Percentiles rank a stretch among this genome's conserved stretches.
These are phyloP conservation scores for Leptobrachium leishanense DNA, from an alignment of 2,113 vertebrate genomes.

Conservation along the genomic window DNA sequence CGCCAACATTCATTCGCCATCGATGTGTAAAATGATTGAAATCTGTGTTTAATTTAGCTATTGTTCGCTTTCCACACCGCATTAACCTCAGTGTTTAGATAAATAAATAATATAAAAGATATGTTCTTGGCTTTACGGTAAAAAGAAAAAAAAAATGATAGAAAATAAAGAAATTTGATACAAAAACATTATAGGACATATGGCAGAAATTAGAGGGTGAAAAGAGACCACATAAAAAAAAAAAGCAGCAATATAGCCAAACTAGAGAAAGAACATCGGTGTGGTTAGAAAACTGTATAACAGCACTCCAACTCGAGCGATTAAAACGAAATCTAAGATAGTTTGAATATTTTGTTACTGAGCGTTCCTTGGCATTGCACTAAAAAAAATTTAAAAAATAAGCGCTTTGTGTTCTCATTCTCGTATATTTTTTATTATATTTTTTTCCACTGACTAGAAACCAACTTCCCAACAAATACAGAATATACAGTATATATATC, in stretches of 20 bases:
- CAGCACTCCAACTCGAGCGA: neutral
- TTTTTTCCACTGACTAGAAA: no score
- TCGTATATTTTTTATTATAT: no score
- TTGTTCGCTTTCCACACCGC: neutral
- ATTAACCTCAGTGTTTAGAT: neutral
- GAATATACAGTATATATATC: no score
- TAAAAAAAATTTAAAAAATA: neutral
- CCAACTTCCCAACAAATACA: no score
- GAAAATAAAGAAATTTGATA: slow-evolving; percentile 3
- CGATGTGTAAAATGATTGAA: neutral
- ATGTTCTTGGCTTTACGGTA: neutral
- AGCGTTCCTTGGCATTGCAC: neutral
- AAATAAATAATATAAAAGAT: neutral
- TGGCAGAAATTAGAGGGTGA: slow-evolving; percentile 14
- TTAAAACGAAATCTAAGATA: neutral
- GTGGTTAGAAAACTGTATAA: slow-evolving; percentile 15
- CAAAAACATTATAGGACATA: neutral
- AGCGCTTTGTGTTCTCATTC: no score
- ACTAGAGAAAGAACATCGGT: neutral
- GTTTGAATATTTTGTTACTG: slow-evolving; percentile 10
- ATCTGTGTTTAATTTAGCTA: neutral
- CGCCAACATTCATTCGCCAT: no score
- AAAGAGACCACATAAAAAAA: neutral
- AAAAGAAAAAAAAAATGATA: neutral
- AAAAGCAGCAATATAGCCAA: neutral